These are phyloP conservation scores for Paedocypris sp. DNA, from an alignment of 2,113 vertebrate genomes.

Conservation along the genomic window DNA sequence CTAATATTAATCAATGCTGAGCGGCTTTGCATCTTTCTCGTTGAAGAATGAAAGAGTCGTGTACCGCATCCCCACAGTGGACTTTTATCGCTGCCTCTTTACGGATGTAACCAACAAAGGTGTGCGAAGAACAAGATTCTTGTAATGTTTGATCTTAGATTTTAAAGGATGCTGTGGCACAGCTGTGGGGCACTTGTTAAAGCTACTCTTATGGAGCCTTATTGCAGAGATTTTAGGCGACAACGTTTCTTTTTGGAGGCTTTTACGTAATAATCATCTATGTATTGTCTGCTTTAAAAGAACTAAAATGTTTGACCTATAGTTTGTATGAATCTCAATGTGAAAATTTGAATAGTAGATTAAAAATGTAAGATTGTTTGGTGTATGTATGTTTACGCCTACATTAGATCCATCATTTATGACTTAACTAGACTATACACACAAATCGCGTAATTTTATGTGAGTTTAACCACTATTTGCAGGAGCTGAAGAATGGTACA, in stretches of 20 bases:
- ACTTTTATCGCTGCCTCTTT: background rate
- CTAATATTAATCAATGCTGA: slow-evolving; percentile 11
- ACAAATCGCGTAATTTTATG: no score
- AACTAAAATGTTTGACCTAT: no score
- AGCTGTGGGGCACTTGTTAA: background rate
- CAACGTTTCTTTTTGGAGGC: background rate
- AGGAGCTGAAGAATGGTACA: no score
- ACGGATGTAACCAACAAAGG: background rate
- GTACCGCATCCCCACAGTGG: background rate
- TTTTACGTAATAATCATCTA: no score
- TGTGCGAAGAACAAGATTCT: background rate
- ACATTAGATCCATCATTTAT: no score
- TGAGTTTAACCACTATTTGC: no score
- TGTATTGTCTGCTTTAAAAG: no score
- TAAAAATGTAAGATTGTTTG: no score
- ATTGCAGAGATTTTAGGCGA: background rate
- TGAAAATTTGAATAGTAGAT: no score
- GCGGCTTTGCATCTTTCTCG: background rate
- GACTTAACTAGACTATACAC: no score
- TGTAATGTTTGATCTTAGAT: background rate
- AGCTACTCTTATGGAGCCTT: background rate
- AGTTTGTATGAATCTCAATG: no score
- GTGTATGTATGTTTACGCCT: no score
- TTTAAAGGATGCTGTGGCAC: background rate
- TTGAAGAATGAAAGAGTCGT: background rate